Evolutionary conservation across 2,797 vertebrate species (phyloP).

Genomic region (Phyllotis vaccarum): DNA sequence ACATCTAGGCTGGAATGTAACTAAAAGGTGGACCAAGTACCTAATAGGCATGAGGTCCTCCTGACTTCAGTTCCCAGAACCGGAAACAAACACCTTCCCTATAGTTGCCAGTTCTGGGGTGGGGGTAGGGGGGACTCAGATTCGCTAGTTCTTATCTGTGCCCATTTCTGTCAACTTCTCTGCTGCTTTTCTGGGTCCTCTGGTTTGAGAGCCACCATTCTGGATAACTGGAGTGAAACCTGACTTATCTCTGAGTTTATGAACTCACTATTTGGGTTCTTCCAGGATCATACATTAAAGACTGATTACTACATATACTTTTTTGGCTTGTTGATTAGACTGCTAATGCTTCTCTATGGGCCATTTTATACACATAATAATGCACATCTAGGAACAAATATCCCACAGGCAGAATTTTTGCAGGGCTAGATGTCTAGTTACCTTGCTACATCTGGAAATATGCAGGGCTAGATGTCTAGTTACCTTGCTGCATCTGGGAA

Average conservation of each 20-base stretch:
- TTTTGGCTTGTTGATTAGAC: slow-evolving; percentile 33
- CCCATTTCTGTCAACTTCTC: not conserved
- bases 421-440: not conserved
- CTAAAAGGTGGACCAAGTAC: not conserved
- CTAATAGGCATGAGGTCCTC: not conserved
- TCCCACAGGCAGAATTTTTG: not conserved
- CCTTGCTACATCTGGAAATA: not conserved
- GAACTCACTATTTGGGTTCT: not conserved
- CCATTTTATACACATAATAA: not conserved
- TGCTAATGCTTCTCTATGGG: not conserved
- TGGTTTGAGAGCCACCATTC: not conserved
- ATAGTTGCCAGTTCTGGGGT: not conserved
- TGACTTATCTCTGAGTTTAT: not conserved
- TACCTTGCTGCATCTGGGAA: not conserved
- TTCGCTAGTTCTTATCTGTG: not conserved
- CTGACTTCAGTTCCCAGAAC: not conserved
- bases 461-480: not conserved
- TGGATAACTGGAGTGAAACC: not conserved
- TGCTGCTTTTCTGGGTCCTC: not conserved
- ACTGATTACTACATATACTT: not conserved
- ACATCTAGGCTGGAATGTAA: not conserved
- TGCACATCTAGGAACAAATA: not conserved
- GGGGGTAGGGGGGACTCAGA: no score
- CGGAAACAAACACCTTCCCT: not conserved
- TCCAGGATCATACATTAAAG: not conserved